Conservation (phyloP, 2,888 invertebrate genomes). For the Callinectes sapidus region DNA sequence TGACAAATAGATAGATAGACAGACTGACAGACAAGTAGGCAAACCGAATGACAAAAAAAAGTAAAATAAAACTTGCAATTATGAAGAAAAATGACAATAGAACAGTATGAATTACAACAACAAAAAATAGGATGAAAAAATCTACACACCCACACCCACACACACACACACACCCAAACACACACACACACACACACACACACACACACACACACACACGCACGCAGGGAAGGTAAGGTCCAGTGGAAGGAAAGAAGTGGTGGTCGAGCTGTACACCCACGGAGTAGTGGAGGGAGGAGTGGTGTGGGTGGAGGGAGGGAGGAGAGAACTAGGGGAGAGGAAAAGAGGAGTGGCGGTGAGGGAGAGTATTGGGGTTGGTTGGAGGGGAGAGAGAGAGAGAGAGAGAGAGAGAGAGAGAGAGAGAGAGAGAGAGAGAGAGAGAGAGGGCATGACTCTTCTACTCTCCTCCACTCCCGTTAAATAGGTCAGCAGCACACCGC, state of each 20-base stretch:
- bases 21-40: not conserved
- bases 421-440: not conserved
- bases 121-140: not conserved
- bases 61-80: not conserved
- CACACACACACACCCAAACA: too few species aligned
- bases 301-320: not conserved
- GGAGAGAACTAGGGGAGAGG: not conserved
- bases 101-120: not conserved
- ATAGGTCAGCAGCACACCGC: slow-evolving; percentile 36
- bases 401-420: not conserved
- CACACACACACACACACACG: not conserved
- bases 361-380: not conserved
- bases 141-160: too few species aligned
- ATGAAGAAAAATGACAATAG: not conserved
- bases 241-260: slow-evolving; percentile 5
- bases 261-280: not conserved
- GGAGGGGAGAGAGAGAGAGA: not conserved
- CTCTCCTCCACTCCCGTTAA: slow-evolving; percentile 36
- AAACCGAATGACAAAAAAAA: too few species aligned
- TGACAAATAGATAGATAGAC: not conserved
- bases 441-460: slow-evolving; percentile 22
- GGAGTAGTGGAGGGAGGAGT: not conserved
- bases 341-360: not conserved
- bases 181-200: not conserved
- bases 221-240: not conserved